Base-by-base conservation (phyloP, 35 echinoderm and acorn worm species). In the Stichopus chloronotus region DNA sequence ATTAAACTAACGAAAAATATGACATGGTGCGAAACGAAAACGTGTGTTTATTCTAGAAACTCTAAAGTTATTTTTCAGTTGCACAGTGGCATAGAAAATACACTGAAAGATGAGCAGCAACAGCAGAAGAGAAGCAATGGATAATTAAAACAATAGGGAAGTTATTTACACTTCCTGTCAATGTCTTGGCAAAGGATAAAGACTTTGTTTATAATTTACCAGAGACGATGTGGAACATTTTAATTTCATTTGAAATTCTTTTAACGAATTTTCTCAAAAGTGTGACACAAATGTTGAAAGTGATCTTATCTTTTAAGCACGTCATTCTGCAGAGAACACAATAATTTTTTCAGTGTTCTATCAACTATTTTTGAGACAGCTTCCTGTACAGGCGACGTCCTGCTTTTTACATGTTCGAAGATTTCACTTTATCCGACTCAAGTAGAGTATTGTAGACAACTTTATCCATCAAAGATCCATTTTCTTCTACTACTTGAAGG, bases 371-470 rank as follows among this genome's bases (percentile, higher is more conserved):
- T 74, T 20, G 14, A 74, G 69, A 74, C 17, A 74, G 17, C 22
- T 74, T 74, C 69, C 17, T 74, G 61, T 11, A 10, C 59, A 61
- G 59, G 59, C 59, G 59, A 61, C 30, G 30, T 43, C 30, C 30
- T 43, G 59, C 59, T 61, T 61, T 61, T 61, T 61, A 61, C 8
- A 61, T 61, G 59, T 61, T 61, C 8, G 14, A 61, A 61, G 8
- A 61, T 61, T 14, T 61, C 59, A 61, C 19, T 74, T 74, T 74
- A 74, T 7, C 69, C 69, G 3, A 74, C 69, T 74, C 69, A 74
- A 74, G 69, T 74, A 74, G 69, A 74, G 69, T 74, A 74, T 74
- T 7, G 69, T 20, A 14, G 69, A 74, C 69, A 74, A 74, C 69
- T 74, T 74, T 74, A 74, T 74, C 69, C 13, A 74, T 74, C 69